phyloP scores from a whole-genome alignment of 2,888 invertebrate species.

The Alloscopus bannaensis region DNA sequence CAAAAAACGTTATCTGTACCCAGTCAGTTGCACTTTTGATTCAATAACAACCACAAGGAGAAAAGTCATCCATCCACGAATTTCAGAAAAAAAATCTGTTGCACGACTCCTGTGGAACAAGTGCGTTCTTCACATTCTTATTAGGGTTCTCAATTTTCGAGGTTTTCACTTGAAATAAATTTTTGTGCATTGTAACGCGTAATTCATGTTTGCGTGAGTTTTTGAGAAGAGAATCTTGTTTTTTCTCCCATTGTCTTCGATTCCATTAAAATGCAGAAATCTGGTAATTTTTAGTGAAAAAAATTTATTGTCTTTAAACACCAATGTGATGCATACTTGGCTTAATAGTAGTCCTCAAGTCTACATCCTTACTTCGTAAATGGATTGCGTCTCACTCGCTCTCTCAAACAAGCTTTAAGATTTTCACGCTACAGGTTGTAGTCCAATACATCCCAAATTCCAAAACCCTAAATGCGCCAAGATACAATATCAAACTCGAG shows the following conservation, averaged over 20 bases:
- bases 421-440: too few species aligned
- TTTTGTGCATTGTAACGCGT: constrained; percentile 15
- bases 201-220: constrained; percentile 12
- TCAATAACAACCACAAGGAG: too few species aligned
- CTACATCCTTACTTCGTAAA: neutral
- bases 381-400: neutral
- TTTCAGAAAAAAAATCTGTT: neutral
- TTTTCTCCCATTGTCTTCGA: constrained; percentile 38
- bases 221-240: constrained; percentile 20
- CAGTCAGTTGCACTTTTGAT: too few species aligned
- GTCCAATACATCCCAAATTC: too few species aligned
- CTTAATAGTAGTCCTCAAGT: neutral
- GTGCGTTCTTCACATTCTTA: constrained; percentile 53
- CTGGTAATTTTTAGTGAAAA: constrained; percentile 57
- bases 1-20: too few species aligned
- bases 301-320: constrained; percentile 55
- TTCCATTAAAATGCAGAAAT: constrained; percentile 45
- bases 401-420: too few species aligned
- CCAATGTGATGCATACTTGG: constrained; percentile 21
- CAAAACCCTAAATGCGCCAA: too few species aligned
- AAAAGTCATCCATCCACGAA: too few species aligned
- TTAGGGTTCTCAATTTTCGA: constrained; percentile 31
- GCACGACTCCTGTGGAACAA: constrained; percentile 44
- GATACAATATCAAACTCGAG: too few species aligned
- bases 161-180: constrained; percentile 23